Conservation (phyloP, 2,113 vertebrate species). For the Bettongia penicillata region DNA sequence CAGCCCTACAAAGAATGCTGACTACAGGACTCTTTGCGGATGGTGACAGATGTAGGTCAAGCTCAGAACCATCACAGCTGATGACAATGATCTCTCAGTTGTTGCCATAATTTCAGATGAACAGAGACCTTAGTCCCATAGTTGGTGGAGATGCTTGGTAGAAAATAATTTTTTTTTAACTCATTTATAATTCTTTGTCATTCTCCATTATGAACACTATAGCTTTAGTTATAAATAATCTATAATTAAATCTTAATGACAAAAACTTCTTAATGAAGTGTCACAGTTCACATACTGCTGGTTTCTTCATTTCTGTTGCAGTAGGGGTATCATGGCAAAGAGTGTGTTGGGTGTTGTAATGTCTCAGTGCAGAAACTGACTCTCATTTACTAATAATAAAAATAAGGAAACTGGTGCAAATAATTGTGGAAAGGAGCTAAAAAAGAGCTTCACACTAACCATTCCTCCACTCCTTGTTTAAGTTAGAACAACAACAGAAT, state of each 20-base stretch:
- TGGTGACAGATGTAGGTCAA: background rate
- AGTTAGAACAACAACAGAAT: slow-evolving; percentile 6
- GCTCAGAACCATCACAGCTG: background rate
- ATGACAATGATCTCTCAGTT: background rate
- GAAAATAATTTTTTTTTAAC: background rate
- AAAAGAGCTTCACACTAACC: background rate
- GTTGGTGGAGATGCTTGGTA: background rate
- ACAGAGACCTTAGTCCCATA: background rate
- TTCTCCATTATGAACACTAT: background rate
- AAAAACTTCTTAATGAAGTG: background rate
- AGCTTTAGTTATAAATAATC: background rate
- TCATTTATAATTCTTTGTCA: background rate
- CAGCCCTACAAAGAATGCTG: background rate
- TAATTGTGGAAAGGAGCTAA: background rate
- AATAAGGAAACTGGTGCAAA: background rate
- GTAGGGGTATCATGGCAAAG: background rate
- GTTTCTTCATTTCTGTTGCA: background rate
- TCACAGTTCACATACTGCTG: background rate
- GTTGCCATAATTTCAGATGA: background rate
- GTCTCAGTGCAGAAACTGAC: background rate
- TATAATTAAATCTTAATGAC: background rate
- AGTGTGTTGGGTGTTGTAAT: background rate
- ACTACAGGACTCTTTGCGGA: background rate
- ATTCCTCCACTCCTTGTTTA: slow-evolving; percentile 24
- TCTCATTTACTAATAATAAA: slow-evolving; percentile 1